phyloP scores from a whole-genome alignment of 2,888 invertebrate species.

The Pseudolycoriella hygida region DNA sequence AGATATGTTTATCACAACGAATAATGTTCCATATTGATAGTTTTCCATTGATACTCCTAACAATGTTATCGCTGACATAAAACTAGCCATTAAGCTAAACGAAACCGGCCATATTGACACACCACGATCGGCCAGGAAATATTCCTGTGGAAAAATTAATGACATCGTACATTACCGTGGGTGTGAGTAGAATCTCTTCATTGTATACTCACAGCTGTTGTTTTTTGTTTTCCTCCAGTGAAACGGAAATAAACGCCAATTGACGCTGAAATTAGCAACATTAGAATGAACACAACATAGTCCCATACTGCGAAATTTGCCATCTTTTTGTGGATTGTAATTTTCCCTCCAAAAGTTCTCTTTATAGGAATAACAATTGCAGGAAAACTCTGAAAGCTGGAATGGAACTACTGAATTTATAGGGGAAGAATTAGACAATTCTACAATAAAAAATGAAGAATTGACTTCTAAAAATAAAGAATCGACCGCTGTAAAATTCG shows the following conservation, averaged over 20 bases:
- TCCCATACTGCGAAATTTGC: slow-evolving; percentile 46
- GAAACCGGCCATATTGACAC: slow-evolving; percentile 68
- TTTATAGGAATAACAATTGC: too few species aligned
- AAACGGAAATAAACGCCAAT: slow-evolving; percentile 76
- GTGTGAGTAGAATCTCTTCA: too few species aligned
- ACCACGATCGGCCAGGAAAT: slow-evolving; percentile 61
- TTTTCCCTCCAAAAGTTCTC: too few species aligned
- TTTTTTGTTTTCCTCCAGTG: slow-evolving; percentile 70
- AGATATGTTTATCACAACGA: slow-evolving; percentile 57
- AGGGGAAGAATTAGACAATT: too few species aligned
- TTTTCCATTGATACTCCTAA: slow-evolving; percentile 74
- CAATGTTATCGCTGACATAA: slow-evolving; percentile 79
- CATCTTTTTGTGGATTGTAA: too few species aligned
- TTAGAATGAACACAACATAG: slow-evolving; percentile 53
- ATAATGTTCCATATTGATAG: slow-evolving; percentile 67
- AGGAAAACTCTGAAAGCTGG: too few species aligned
- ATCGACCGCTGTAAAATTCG: too few species aligned
- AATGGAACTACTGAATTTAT: too few species aligned
- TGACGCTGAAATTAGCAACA: slow-evolving; percentile 49
- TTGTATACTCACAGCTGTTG: slow-evolving; percentile 36
- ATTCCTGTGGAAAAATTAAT: too few species aligned
- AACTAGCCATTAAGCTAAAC: slow-evolving; percentile 83
- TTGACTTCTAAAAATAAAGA: too few species aligned
- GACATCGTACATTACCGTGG: too few species aligned
- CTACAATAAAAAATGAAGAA: too few species aligned